Evolutionary conservation across 2,113 vertebrate species (phyloP).

Genomic region (Hiodon tergisus): DNA sequence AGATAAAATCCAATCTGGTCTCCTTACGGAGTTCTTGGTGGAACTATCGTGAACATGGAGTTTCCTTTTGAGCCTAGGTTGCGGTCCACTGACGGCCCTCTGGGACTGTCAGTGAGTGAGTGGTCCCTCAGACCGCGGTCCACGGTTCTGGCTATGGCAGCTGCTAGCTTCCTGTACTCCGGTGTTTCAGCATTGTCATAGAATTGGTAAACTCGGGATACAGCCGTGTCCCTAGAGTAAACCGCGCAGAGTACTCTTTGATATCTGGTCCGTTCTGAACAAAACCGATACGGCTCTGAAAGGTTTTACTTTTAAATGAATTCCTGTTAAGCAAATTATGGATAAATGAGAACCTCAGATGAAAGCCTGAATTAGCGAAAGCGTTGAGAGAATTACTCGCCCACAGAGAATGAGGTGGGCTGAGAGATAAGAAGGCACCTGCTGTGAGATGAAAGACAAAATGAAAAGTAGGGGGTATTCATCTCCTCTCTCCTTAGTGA

Average conservation of each 20-base stretch:
- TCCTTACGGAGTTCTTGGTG: background rate
- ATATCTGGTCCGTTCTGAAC: background rate
- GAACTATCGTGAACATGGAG: background rate
- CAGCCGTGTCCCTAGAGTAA: background rate
- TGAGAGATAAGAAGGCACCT: background rate
- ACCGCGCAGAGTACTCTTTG: background rate
- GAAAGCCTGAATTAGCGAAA: background rate
- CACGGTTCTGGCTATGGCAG: too few relatives aligned
- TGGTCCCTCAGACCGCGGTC: background rate
- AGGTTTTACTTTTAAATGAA: conserved; percentile 1
- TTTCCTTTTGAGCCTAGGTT: too few relatives aligned
- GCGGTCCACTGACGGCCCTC: background rate
- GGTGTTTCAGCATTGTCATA: too few relatives aligned
- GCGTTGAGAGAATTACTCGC: background rate
- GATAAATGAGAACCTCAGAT: conserved; percentile 8
- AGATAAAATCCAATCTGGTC: conserved; percentile 9
- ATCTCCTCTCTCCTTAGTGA: background rate
- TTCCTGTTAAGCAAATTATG: conserved; percentile 14
- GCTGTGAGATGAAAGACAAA: background rate
- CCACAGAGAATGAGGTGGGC: background rate
- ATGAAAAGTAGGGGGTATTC: background rate
- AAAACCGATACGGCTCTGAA: background rate
- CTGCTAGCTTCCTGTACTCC: background rate
- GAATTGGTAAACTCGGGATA: background rate
- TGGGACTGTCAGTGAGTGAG: too few relatives aligned